phyloP scores from a whole-genome alignment of 2,113 vertebrate species.

The Spea bombifrons region DNA sequence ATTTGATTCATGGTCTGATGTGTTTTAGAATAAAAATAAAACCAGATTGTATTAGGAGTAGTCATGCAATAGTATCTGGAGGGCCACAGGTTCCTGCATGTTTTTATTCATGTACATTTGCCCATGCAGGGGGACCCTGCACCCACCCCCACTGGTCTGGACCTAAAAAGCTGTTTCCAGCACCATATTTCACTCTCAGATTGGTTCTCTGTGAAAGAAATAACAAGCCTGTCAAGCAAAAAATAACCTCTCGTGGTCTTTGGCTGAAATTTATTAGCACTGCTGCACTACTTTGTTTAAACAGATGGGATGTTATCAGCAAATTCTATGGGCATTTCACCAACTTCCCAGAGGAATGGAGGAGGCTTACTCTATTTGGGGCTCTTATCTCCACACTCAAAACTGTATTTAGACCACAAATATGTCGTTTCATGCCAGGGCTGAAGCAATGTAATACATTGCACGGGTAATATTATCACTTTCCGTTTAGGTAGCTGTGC shows the following conservation, averaged over 20 bases:
- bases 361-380: constrained; percentile 62
- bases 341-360: constrained; percentile 67
- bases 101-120: background rate
- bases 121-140: background rate
- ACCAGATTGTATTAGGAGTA: no score
- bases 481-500: constrained; percentile 15
- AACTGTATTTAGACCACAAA: constrained; percentile 63
- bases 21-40: no score
- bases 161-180: constrained; percentile 56
- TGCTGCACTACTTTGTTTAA: constrained; percentile 69
- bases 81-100: no score
- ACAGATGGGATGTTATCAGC: constrained; percentile 81
- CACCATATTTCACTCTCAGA: constrained; percentile 67
- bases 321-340: constrained; percentile 70
- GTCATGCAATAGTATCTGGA: no score
- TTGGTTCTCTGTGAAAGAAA: constrained; percentile 58
- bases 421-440: constrained; percentile 49
- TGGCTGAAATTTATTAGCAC: constrained; percentile 68
- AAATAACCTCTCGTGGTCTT: constrained; percentile 64
- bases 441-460: background rate
- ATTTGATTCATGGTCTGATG: no score
- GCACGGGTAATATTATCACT: constrained; percentile 6
- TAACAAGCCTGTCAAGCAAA: constrained; percentile 63
- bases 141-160: background rate
- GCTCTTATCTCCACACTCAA: constrained; percentile 69